Conservation (phyloP, 2,888 invertebrate genomes). For the Proisotoma minuta region DNA sequence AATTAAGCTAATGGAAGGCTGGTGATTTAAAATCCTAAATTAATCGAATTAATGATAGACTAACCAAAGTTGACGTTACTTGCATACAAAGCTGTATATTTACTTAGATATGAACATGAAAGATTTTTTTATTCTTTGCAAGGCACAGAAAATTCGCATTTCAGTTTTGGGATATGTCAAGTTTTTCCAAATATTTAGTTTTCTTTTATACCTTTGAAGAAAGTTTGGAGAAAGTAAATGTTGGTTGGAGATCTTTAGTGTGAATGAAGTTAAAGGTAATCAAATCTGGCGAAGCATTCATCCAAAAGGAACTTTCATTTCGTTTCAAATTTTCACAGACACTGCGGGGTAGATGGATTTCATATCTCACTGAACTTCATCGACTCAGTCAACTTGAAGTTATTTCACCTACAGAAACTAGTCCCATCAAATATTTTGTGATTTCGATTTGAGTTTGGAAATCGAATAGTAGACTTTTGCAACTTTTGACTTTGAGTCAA, state of each 20-base stretch:
- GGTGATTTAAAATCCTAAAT: too few species aligned
- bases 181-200: too few species aligned
- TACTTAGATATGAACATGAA: not conserved
- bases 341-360: slow-evolving; percentile 6
- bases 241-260: too few species aligned
- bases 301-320: slow-evolving; percentile 19
- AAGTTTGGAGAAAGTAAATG: too few species aligned
- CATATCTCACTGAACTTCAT: slow-evolving; percentile 7
- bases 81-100: not conserved
- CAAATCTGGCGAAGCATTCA: slow-evolving; percentile 20
- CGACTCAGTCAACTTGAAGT: not conserved
- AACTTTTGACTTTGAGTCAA: not conserved
- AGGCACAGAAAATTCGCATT: too few species aligned
- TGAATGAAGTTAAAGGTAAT: slow-evolving; percentile 13
- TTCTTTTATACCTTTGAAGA: too few species aligned
- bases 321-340: slow-evolving; percentile 12
- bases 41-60: too few species aligned
- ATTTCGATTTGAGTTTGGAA: not conserved
- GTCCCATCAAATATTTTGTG: slow-evolving; percentile 16
- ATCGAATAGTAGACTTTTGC: not conserved
- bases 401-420: not conserved
- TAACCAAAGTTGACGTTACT: too few species aligned
- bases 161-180: too few species aligned
- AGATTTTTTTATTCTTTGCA: not conserved
- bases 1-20: too few species aligned